Evolutionary conservation across 2,797 vertebrate genomes (phyloP), one percentile per base, ranked within the genome.

Genomic region (Carcharodon carcharias): DNA sequence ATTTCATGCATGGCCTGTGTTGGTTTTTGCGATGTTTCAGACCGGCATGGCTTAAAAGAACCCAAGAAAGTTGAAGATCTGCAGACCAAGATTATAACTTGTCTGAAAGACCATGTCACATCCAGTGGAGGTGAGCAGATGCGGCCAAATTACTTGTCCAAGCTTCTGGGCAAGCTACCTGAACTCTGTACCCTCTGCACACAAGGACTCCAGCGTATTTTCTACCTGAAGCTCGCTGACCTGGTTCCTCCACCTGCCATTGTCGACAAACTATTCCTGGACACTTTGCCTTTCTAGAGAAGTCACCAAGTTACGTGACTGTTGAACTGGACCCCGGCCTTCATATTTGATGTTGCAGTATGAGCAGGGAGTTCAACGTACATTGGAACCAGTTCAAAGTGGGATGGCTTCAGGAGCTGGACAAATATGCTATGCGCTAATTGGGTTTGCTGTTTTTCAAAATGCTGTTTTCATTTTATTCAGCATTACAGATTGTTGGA

Each of bases 201-300:
- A 73, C 99, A 99, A 97, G 99, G 99, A 96, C 98, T 99, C 31
- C 99, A 99, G 97, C 98, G 99, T 80, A 99, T 99, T 97, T 99
- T 99, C 97, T 99, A 99, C 98, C 98, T 99, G 97, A 99, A 99
- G 97, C 98, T 99, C 97, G 99, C 99, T 97, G 98, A 99, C 96
- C 97, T 99, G 96, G 99, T 99, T 88, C 99, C 99, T 0, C 99
- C 99, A 0, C 99, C 99, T 0, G 99, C 99, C 58, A 99, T 99
- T 0, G 98, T 99, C 0, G 99, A 99, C 96, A 99, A 99, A 98
- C 99, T 99, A 97, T 99, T 99, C 96, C 98, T 99, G 99, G 99
- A 99, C 97, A 99, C 98, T 0, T 97, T 99, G 97, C 99, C 99
- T 21, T 99, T 99, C 98, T 99, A 97, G 99, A 96, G 54, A 31